These are phyloP conservation scores for Mermis nigrescens DNA, from an alignment of 2,888 invertebrate genomes.

Conservation along the genomic window DNA sequence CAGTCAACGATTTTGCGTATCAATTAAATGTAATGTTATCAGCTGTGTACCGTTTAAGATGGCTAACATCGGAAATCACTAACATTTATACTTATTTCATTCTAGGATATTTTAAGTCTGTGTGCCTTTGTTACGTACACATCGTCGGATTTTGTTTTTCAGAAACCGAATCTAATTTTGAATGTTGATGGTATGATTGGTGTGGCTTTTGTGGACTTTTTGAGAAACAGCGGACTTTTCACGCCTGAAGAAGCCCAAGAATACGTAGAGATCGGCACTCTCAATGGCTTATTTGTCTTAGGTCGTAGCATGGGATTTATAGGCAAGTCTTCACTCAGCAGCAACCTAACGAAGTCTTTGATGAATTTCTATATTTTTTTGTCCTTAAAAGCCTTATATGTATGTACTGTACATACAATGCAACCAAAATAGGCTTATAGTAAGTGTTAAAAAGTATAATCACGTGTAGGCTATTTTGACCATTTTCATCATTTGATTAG, in stretches of 20 bases:
- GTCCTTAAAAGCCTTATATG: too few species aligned
- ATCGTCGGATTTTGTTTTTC: constrained; percentile 16
- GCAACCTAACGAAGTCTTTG: too few species aligned
- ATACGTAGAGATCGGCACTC: constrained; percentile 86
- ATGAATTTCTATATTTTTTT: too few species aligned
- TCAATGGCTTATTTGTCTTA: constrained; percentile 91
- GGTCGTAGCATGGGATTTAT: constrained; percentile 96
- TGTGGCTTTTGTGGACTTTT: constrained; percentile 84
- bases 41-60: background rate
- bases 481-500: too few species aligned
- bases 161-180: constrained; percentile 94
- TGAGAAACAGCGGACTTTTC: constrained; percentile 78
- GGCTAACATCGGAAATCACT: constrained; percentile 2
- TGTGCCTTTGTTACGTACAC: background rate
- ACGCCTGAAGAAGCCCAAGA: constrained; percentile 91
- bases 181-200: constrained; percentile 98
- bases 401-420: too few species aligned
- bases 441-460: too few species aligned
- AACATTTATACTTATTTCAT: constrained; percentile 10
- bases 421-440: too few species aligned
- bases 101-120: background rate
- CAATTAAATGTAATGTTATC: too few species aligned
- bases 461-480: too few species aligned
- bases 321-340: too few species aligned
- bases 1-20: too few species aligned